A percentile compares a stretch with the other conserved stretches of the same genome.
Conservation (phyloP, 2,113 vertebrate species). For the Perca flavescens region DNA sequence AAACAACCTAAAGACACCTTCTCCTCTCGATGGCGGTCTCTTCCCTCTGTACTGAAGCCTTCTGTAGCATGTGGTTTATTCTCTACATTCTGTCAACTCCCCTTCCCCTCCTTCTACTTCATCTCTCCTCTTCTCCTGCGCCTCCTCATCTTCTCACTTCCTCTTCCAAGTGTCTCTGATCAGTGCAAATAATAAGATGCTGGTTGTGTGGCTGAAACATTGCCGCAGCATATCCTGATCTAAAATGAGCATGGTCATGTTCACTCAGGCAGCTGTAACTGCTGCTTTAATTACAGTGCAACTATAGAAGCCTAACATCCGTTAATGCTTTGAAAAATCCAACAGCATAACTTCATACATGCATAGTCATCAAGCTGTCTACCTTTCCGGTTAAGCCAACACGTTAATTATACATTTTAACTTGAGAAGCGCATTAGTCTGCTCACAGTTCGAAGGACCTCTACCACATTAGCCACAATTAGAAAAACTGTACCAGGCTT, state of each 20-base stretch:
- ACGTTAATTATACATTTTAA: neutral
- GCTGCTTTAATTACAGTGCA: constrained; percentile 5
- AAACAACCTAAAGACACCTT: neutral
- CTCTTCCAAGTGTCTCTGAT: neutral
- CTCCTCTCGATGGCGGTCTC: neutral
- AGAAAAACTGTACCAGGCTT: neutral
- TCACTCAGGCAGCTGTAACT: neutral
- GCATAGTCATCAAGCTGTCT: neutral
- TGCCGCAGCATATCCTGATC: neutral
- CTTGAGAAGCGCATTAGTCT: neutral
- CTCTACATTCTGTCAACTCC: neutral
- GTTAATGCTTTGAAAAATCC: neutral
- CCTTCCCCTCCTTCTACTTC: neutral
- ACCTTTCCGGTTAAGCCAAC: neutral
- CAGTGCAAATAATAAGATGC: constrained; percentile 9
- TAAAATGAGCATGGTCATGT: neutral
- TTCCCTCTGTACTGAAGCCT: neutral
- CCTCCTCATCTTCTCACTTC: neutral
- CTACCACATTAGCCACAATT: neutral
- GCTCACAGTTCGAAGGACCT: too few species aligned
- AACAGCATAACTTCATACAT: neutral
- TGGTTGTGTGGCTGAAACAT: neutral
- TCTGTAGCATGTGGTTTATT: neutral
- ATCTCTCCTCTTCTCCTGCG: neutral
- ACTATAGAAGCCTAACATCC: neutral